Conservation (phyloP, 2,797 vertebrate genomes). For the Coendou prehensilis region DNA sequence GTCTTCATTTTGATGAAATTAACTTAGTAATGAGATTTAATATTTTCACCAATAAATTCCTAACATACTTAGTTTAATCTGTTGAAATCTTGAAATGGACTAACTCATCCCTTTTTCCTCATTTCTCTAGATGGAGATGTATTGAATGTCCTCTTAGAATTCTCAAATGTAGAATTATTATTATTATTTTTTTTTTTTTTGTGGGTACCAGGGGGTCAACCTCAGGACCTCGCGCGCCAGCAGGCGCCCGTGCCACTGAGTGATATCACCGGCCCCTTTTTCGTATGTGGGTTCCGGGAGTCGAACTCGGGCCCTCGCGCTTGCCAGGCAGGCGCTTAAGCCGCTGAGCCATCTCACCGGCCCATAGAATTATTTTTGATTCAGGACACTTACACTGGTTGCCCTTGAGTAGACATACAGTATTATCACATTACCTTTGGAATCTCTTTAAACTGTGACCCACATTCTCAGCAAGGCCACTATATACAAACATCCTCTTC, state of each 20-base stretch:
- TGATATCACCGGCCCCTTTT: too few relatives aligned
- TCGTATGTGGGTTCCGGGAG: too few relatives aligned
- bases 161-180: conserved; percentile 69
- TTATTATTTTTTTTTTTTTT: too few relatives aligned
- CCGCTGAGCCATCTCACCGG: too few relatives aligned
- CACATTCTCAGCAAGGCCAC: conserved; percentile 68
- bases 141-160: conserved; percentile 73
- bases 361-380: conserved; percentile 77
- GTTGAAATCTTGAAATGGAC: conserved; percentile 48
- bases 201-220: too few relatives aligned
- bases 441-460: conserved; percentile 67
- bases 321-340: too few relatives aligned
- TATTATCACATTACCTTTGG: conserved; percentile 76
- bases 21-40: conserved; percentile 49
- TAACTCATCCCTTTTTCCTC: background rate
- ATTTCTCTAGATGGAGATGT: conserved; percentile 34
- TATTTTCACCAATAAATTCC: conserved; percentile 65
- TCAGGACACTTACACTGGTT: conserved; percentile 73
- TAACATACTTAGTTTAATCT: conserved; percentile 43
- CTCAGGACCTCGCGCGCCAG: too few relatives aligned
- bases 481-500: conserved; percentile 57
- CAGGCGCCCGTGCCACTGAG: too few relatives aligned
- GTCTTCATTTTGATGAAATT: conserved; percentile 62
- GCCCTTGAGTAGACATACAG: conserved; percentile 61
- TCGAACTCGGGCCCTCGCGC: too few relatives aligned